Evolutionary conservation across 2,888 invertebrate genomes (phyloP).

Genomic region (Rhagophthalmus giganteus): DNA sequence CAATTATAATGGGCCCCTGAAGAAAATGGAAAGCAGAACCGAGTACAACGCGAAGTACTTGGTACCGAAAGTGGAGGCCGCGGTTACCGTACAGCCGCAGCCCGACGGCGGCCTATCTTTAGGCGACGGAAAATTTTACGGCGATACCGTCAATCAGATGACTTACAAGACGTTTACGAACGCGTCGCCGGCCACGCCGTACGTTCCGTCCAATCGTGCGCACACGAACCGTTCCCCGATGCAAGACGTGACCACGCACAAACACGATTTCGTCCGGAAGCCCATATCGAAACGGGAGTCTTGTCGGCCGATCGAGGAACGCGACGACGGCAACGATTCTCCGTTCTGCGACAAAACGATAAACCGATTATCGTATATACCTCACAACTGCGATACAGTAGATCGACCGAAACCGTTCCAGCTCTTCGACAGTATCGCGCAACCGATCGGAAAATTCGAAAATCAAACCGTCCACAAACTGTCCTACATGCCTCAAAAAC

Average conservation of each 20-base stretch:
- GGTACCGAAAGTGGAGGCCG: slow-evolving; percentile 32
- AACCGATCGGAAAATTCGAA: slow-evolving; percentile 48
- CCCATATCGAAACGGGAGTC: slow-evolving; percentile 55
- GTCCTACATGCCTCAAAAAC: slow-evolving; percentile 57
- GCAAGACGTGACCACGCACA: slow-evolving; percentile 66
- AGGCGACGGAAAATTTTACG: slow-evolving; percentile 32
- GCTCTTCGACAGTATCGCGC: not conserved
- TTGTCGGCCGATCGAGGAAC: slow-evolving; percentile 54
- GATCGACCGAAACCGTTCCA: slow-evolving; percentile 2
- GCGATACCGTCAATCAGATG: slow-evolving; percentile 59
- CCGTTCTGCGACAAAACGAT: slow-evolving; percentile 46
- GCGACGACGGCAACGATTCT: slow-evolving; percentile 50
- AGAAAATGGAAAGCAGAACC: slow-evolving; percentile 14
- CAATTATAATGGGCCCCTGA: not conserved
- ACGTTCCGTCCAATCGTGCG: slow-evolving; percentile 60
- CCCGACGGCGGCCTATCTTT: slow-evolving; percentile 41
- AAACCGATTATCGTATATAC: slow-evolving; percentile 18
- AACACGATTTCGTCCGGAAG: slow-evolving; percentile 65
- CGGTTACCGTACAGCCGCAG: slow-evolving; percentile 38
- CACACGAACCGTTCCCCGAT: slow-evolving; percentile 63
- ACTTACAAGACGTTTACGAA: slow-evolving; percentile 59
- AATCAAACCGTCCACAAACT: slow-evolving; percentile 60
- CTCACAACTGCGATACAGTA: slow-evolving; percentile 2
- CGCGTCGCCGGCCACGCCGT: slow-evolving; percentile 54
- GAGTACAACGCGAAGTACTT: slow-evolving; percentile 19